Base-by-base conservation (phyloP, 2,113 vertebrate genomes). In the Albula glossodonta region DNA sequence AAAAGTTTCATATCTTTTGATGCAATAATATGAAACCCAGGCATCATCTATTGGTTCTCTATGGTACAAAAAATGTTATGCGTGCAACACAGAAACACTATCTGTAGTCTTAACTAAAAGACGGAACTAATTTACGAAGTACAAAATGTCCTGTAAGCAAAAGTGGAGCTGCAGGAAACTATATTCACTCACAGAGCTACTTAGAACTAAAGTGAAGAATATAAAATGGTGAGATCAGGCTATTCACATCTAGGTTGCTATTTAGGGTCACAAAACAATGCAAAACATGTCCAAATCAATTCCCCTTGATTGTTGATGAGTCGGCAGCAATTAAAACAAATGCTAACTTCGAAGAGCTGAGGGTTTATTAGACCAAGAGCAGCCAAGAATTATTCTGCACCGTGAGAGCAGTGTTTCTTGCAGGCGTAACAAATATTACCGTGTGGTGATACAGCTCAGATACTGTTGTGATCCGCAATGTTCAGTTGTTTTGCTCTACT, bases 41-140 rank as follows among this genome's bases (percentile, higher is more conserved):
- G 50, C 11, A 11, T 81, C 51, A 50, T 93, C 92, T 94, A 93
- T 92, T 92, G 94, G 92, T 92, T 92, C 90, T 95, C 95, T 95
- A 51, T 91, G 88, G 89, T 90, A 91, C 88, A 89, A 89, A 93
- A 89, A 87, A 41, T 41, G 31, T 41, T 41, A 41, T 41, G 31
- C 31, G 31, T 41, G 31, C 31, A 41, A 41, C 31, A 41, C 31
- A 41, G 31, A 41, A 41, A 41, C 31, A 41, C 31, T 41, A 41
- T 41, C 31, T 41, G 31, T 41, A 41, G 31, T 41, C 31, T 41
- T 41, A 41, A 41, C 31, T 41, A 41, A 41, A 41, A 41, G 31
- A 41, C 31, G 31, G 31, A 41, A 41, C 1, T 41, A 41, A 41
- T 41, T 41, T 41, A 41, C 31, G 31, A 41, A 41, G 31, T 41